Conservation (phyloP, 64 coral and sea anemone species). For the Hydrozoanthus tunicans region DNA sequence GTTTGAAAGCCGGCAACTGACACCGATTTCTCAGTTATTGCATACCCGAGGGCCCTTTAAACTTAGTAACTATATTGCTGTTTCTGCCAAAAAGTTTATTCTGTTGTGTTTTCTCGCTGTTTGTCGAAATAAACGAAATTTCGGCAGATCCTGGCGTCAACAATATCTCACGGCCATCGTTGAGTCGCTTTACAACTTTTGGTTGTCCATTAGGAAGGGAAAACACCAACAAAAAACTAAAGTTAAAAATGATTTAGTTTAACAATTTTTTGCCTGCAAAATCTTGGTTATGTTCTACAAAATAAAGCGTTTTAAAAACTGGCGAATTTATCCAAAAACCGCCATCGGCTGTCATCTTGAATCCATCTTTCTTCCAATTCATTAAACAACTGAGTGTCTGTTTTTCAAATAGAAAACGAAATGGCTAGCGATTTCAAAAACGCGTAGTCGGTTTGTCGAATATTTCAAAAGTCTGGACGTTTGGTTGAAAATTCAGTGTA, state of each 20-base stretch:
- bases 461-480: not conserved
- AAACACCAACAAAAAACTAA: not conserved
- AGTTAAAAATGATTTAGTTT: not conserved
- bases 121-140: not conserved
- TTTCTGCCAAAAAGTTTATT: not conserved
- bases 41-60: not conserved
- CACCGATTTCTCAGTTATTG: not conserved
- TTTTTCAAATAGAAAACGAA: conserved; percentile 3
- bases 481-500: not conserved
- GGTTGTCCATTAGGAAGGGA: not conserved
- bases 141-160: not conserved
- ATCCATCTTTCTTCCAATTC: not conserved
- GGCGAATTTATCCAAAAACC: not conserved
- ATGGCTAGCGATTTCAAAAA: not conserved
- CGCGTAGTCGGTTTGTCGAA: not conserved
- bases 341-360: conserved; percentile 41
- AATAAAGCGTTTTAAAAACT: not conserved
- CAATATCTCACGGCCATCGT: not conserved
- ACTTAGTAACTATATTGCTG: not conserved
- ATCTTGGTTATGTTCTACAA: not conserved
- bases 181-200: not conserved
- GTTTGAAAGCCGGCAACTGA: not conserved
- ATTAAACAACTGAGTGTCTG: not conserved
- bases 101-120: not conserved
- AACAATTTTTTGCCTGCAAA: conserved; percentile 12